A percentile compares a stretch with the other conserved stretches of the same genome.
Conservation (phyloP, 2,797 vertebrate genomes). For the Benthosema pterotum region DNA sequence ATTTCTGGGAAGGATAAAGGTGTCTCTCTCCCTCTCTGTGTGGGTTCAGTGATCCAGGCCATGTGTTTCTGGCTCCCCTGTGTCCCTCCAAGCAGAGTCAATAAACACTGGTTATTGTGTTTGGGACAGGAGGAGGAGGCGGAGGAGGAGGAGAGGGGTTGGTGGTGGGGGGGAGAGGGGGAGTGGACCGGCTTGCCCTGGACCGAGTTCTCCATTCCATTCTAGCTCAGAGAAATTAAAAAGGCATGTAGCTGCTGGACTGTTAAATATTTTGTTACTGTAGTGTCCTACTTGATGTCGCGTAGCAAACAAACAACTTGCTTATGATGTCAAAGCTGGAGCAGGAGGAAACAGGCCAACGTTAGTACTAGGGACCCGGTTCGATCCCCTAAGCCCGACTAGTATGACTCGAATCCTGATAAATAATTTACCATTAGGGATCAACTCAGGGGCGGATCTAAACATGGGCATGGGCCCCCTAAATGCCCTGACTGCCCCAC, state of each 20-base stretch:
- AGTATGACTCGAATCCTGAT: no score
- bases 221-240: conserved; percentile 22
- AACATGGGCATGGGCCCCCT: no score
- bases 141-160: conserved; percentile 2
- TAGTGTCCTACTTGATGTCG: conserved; percentile 78
- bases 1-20: conserved; percentile 75
- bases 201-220: conserved; percentile 27
- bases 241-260: not conserved
- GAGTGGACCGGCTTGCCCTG: conserved; percentile 45
- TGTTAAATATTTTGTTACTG: no score
- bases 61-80: conserved; percentile 69
- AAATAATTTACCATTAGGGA: no score
- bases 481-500: no score
- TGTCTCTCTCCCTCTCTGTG: conserved; percentile 71
- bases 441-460: no score
- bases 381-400: no score
- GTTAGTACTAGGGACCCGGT: no score
- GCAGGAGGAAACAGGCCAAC: no score
- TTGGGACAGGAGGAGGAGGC: conserved; percentile 61
- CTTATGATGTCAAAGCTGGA: conserved; percentile 44
- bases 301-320: conserved; percentile 76
- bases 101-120: conserved; percentile 77
- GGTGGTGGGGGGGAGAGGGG: conserved; percentile 25
- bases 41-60: conserved; percentile 66
- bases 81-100: conserved; percentile 66